Base-by-base conservation (phyloP, 2,797 vertebrate genomes). In the Halcyon smyrnensis region DNA sequence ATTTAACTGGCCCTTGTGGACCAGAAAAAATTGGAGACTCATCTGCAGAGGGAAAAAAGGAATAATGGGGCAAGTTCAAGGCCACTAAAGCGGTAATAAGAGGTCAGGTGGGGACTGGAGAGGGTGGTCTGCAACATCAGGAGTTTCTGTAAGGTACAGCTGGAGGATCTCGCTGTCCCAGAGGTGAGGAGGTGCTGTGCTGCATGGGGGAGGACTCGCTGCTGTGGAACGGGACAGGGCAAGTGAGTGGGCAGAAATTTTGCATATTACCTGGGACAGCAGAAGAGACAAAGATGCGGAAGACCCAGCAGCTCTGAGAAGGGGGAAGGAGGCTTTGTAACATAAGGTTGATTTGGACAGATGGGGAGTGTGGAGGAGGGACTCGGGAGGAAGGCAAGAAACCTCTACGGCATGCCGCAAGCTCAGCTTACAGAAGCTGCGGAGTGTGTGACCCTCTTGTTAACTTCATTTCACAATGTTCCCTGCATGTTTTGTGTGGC, bases 391-490 rank as follows among this genome's bases (percentile, higher is more conserved):
- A 87, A 89, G 65, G 87, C 56, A 89, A 16, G 48, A 60, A 93
- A 89, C n/a, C 48, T 80, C 89, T 39, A 21, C 48, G 68, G 87
- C 56, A 79, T 30, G 84, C 84, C 89, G 37, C 71, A 82, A 10
- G 50, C 87, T 93, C 81, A 90, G 70, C 71, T 93, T 87, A 94
- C 96, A 95, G 95, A 93, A 96, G 96, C 95, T 96, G 12, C 68
- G 36, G 81, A 69, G 87, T 92, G 84, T 96, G 90, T 95, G 95
- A 96, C 90, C 92, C 84, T 83, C 81, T 80, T 12, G 8, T 96
- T 93, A 96, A 93, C 90, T 97, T 85, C 68, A 93, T 95, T 96
- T 93, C 96, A 95, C 87, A 91, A 94, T 95, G 93, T 95, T 96
- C 91, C 86, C 78, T 94, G 86, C 59, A 80, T 92, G 86, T 90